Conservation (phyloP, 2,797 vertebrate genomes). For the Forpus xanthops region DNA sequence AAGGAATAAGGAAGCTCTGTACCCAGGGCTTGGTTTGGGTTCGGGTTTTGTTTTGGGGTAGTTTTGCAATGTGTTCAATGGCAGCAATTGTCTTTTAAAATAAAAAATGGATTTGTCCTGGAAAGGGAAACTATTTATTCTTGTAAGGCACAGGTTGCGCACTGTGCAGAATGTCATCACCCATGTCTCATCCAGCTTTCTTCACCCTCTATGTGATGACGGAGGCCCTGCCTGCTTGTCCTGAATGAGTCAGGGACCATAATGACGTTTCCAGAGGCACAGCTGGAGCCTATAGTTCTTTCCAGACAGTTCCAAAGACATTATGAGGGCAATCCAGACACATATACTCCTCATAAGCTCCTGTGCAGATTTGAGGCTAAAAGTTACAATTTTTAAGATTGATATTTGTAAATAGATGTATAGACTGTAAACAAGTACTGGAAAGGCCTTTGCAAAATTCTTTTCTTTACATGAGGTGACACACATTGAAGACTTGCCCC, state of each 20-base stretch:
- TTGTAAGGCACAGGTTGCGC: background rate
- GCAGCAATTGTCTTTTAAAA: background rate
- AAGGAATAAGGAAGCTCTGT: background rate
- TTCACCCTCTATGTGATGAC: background rate
- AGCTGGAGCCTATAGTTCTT: background rate
- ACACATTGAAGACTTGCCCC: fast-evolving
- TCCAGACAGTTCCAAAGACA: background rate
- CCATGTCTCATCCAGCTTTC: slow-evolving; percentile 11
- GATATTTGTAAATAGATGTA: background rate
- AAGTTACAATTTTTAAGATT: background rate
- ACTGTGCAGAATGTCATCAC: background rate
- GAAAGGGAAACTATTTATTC: background rate
- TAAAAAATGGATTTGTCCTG: slow-evolving; percentile 14
- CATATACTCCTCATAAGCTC: background rate
- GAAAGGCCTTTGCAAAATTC: background rate
- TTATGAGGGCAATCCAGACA: background rate
- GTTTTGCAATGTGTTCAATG: background rate
- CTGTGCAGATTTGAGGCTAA: background rate
- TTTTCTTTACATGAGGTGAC: background rate
- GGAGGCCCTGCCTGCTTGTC: background rate
- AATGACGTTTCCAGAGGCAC: slow-evolving; percentile 38
- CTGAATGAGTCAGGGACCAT: slow-evolving; percentile 6
- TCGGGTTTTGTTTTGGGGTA: background rate
- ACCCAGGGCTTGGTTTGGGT: background rate
- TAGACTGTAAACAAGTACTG: background rate